Evolutionary conservation across 2,797 vertebrate genomes (phyloP), one percentile per base, ranked within the genome.

Genomic region (Microchirus variegatus): DNA sequence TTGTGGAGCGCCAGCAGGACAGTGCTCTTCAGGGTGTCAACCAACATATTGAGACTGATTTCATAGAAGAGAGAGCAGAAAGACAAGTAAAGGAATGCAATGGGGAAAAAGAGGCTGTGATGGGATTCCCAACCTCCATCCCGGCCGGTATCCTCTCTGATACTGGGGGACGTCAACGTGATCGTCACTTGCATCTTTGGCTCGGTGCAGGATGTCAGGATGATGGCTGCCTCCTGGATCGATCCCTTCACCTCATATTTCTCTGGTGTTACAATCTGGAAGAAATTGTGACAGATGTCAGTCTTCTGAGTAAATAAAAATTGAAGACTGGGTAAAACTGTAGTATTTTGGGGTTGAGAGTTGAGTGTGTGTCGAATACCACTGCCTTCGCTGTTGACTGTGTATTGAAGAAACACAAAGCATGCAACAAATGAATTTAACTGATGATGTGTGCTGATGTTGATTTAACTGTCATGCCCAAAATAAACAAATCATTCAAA

Each of bases 151-250:
- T 99, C 98, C 80, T 99, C 98, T 70, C 98, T 89, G 91, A 99
- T 97, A 87, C 97, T 81, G n/a, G 98, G 98, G 45, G 98, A 99
- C 16, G 98, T 99, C 91, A 99, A 83, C 2, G 97, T 98, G 91
- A 99, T 96, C 40, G 95, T 97, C 85, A 99, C 98, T 94, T 96
- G 95, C 96, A 99, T 99, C 95, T 97, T 98, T 63, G 97, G 96
- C 78, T 99, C 97, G 56, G 93, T 86, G 67, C 92, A 89, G 0
- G 98, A 97, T 40, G 93, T 95, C 86, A 99, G 91, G 87, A 99
- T 90, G 85, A 99, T 96, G 59, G 96, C 94, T 3, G 96, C 94
- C 87, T 99, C 97, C 81, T 96, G 85, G 42, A 94, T 31, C 13
- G 94, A 97, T 61, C 95, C 95, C 52, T 94, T 96, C 59, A 99